A percentile compares a stretch with the other conserved stretches of the same genome.
phyloP scores from a whole-genome alignment of 2,797 vertebrate genomes.

The Apogon hyalosoma region DNA sequence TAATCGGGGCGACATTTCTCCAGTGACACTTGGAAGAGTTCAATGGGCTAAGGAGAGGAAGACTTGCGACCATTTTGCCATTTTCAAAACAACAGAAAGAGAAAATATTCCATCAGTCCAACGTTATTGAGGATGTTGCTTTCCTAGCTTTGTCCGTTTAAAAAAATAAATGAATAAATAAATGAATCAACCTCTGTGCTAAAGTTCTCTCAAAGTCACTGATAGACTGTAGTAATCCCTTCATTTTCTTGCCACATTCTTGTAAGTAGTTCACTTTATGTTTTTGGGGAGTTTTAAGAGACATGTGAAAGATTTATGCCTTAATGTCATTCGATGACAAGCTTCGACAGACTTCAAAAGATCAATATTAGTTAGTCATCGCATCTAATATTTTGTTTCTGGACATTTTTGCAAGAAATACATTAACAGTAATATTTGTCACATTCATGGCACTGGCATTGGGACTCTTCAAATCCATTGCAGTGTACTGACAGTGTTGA shows the following conservation, averaged over 20 bases:
- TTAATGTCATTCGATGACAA: conserved; percentile 69
- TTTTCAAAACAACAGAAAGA: conserved; percentile 62
- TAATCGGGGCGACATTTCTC: conserved; percentile 66
- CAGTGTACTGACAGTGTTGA: conserved; percentile 25
- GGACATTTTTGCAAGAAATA: not conserved
- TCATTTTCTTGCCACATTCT: conserved; percentile 40
- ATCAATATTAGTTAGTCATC: conserved; percentile 43
- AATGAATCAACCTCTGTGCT: conserved; percentile 37
- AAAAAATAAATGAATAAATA: not conserved
- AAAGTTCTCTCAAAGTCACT: conserved; percentile 44
- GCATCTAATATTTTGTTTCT: conserved; percentile 28
- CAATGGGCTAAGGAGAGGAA: conserved; percentile 71
- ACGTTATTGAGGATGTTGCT: conserved; percentile 53
- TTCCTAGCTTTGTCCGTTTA: conserved; percentile 53
- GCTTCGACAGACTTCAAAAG: conserved; percentile 50
- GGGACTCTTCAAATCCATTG: conserved; percentile 67
- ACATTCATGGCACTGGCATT: conserved; percentile 62
- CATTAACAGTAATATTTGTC: conserved; percentile 17
- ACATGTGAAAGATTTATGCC: conserved; percentile 65
- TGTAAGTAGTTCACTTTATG: conserved; percentile 63
- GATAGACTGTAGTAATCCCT: conserved; percentile 33
- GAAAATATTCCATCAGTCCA: conserved; percentile 61
- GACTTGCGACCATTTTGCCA: conserved; percentile 58
- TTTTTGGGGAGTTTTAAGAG: conserved; percentile 48
- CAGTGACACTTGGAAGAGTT: conserved; percentile 75